Evolutionary conservation across 1,140 invertebrate species (phyloP).

Genomic region (Sinonovacula constricta): DNA sequence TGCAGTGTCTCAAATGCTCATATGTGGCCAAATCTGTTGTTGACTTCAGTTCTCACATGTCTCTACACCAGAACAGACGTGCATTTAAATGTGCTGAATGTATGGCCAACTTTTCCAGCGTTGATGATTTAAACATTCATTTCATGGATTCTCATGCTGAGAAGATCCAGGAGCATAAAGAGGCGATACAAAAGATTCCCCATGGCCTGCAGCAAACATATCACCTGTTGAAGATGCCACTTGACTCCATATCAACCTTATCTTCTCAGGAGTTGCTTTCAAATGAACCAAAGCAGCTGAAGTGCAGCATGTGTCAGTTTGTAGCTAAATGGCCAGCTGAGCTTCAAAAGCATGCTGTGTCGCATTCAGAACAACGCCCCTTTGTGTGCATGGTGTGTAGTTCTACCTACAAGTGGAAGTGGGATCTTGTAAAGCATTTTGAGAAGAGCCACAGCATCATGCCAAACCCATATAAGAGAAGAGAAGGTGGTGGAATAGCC

Average conservation of each 20-base stretch:
- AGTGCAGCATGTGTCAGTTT: slow-evolving; percentile 76
- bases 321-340: slow-evolving; percentile 78
- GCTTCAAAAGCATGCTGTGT: slow-evolving; percentile 77
- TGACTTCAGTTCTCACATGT: slow-evolving; percentile 74
- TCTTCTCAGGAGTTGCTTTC: slow-evolving; percentile 63
- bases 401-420: slow-evolving; percentile 78
- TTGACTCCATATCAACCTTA: slow-evolving; percentile 67
- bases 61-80: slow-evolving; percentile 71
- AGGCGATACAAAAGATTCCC: slow-evolving; percentile 74
- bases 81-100: slow-evolving; percentile 76
- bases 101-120: slow-evolving; percentile 70
- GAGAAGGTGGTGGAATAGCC: slow-evolving; percentile 57
- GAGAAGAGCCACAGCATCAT: slow-evolving; percentile 76
- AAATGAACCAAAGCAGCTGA: slow-evolving; percentile 68
- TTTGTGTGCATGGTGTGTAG: slow-evolving; percentile 78
- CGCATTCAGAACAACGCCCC: slow-evolving; percentile 75
- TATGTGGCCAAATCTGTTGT: slow-evolving; percentile 69
- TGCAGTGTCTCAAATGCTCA: slow-evolving; percentile 68
- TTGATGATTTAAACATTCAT: slow-evolving; percentile 74
- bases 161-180: slow-evolving; percentile 72
- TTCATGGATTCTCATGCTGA: slow-evolving; percentile 68
- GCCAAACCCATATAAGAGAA: slow-evolving; percentile 77
- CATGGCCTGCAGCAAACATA: slow-evolving; percentile 76
- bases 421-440: slow-evolving; percentile 79
- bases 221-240: slow-evolving; percentile 74